Conservation (phyloP, 2,888 invertebrate species). For the Dendrolimus pini region DNA sequence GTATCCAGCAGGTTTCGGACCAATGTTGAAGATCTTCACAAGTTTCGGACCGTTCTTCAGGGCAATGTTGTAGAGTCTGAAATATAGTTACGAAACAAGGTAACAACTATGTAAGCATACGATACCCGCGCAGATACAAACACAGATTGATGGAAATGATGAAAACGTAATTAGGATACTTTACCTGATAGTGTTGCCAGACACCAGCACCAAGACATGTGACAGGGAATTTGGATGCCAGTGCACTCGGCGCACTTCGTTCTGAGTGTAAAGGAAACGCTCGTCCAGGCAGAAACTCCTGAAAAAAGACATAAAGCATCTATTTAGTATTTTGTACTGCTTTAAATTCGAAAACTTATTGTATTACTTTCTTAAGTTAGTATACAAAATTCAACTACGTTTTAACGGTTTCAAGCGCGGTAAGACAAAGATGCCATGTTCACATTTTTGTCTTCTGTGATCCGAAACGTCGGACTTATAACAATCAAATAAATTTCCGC, state of each 20-base stretch:
- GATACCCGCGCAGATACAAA: too few relatives aligned
- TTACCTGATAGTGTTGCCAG: constrained; percentile 91
- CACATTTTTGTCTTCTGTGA: too few relatives aligned
- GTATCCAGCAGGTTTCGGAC: constrained; percentile 54
- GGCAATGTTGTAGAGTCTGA: constrained; percentile 67
- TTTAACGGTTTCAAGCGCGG: too few relatives aligned
- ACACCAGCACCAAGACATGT: constrained; percentile 87
- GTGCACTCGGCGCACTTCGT: constrained; percentile 83
- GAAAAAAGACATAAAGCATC: constrained; percentile 30
- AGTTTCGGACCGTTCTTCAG: constrained; percentile 54
- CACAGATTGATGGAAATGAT: too few relatives aligned
- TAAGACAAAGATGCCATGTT: too few relatives aligned
- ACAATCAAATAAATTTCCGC: too few relatives aligned
- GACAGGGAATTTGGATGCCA: constrained; percentile 94
- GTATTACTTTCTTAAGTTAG: too few relatives aligned
- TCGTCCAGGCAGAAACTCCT: constrained; percentile 86
- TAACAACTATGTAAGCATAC: neutral
- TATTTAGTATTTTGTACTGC: too few relatives aligned
- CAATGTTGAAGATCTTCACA: constrained; percentile 48
- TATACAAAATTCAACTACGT: too few relatives aligned
- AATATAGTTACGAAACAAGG: constrained; percentile 15
- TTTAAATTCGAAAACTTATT: too few relatives aligned
- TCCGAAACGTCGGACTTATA: too few relatives aligned
- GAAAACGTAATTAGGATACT: constrained; percentile 6
- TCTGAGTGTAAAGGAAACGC: constrained; percentile 80